These are phyloP conservation scores for Pitta sordida DNA, from an alignment of 2,113 vertebrate genomes.

Conservation along the genomic window DNA sequence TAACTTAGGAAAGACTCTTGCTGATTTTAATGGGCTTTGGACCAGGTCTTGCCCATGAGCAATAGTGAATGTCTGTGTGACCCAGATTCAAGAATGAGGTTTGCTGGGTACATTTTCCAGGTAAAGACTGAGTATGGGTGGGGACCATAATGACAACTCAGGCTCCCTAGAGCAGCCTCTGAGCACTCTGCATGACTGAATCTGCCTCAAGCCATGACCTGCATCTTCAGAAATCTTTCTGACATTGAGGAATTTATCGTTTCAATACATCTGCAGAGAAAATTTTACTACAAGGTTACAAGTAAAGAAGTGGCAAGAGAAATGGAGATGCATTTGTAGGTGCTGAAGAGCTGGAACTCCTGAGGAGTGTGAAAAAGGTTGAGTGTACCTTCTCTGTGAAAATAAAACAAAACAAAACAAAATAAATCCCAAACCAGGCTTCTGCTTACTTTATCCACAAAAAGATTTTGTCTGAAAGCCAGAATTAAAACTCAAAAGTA, in stretches of 20 bases:
- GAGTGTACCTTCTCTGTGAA: not conserved
- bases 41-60: not conserved
- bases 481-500: conserved; percentile 20
- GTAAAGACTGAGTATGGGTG: not conserved
- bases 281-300: not conserved
- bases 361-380: not conserved
- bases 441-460: not conserved
- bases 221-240: conserved; percentile 7
- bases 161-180: not conserved
- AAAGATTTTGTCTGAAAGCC: conserved; percentile 8
- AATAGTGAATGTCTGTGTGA: not conserved
- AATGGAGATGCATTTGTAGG: not conserved
- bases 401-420: not conserved
- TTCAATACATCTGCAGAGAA: not conserved
- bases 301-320: not conserved
- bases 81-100: not conserved
- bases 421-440: not conserved
- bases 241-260: not conserved
- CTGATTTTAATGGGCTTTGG: not conserved
- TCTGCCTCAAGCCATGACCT: not conserved
- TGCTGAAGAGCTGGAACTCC: not conserved
- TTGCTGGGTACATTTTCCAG: not conserved
- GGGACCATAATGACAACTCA: not conserved
- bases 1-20: not conserved
- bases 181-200: not conserved